Evolutionary conservation across 92 coral and sea anemone species (phyloP).

Genomic region (Heliopora coerulea): DNA sequence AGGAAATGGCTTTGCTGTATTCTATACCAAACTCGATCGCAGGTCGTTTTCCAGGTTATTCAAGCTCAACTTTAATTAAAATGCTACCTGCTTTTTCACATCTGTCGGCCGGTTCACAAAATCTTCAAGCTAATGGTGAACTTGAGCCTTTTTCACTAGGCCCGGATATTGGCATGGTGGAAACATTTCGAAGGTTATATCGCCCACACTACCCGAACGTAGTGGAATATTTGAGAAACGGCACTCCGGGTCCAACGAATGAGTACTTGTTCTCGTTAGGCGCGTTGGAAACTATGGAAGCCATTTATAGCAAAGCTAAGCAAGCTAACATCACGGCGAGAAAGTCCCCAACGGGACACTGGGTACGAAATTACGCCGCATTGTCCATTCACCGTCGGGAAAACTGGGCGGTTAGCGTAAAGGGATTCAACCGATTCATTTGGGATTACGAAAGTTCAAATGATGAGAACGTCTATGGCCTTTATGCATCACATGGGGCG

Average conservation of each 20-base stretch:
- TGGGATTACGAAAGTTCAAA: constrained; percentile 61
- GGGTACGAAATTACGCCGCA: constrained; percentile 65
- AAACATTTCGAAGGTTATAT: constrained; percentile 17
- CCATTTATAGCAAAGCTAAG: constrained; percentile 5
- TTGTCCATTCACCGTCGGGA: constrained; percentile 62
- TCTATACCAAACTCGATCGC: constrained; percentile 60
- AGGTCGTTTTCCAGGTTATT: constrained; percentile 70
- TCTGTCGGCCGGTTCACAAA: constrained; percentile 31
- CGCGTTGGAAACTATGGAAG: constrained; percentile 14
- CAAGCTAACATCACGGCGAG: not conserved
- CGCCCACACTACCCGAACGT: constrained; percentile 1
- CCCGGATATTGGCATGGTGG: constrained; percentile 17
- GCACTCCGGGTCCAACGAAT: not conserved
- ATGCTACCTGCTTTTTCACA: constrained; percentile 62
- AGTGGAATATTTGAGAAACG: not conserved
- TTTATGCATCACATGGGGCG: constrained; percentile 63
- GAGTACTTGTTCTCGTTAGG: constrained; percentile 2
- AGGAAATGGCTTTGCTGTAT: constrained; percentile 44
- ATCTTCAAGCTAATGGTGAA: not conserved
- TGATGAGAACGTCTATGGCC: constrained; percentile 53
- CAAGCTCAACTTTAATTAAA: constrained; percentile 18
- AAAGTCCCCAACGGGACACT: constrained; percentile 59
- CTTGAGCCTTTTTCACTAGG: not conserved
- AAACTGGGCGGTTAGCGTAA: constrained; percentile 68
- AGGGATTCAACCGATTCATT: constrained; percentile 58